Base-by-base conservation (phyloP, 92 coral and sea anemone species). In the Palythoa caribaeorum region DNA sequence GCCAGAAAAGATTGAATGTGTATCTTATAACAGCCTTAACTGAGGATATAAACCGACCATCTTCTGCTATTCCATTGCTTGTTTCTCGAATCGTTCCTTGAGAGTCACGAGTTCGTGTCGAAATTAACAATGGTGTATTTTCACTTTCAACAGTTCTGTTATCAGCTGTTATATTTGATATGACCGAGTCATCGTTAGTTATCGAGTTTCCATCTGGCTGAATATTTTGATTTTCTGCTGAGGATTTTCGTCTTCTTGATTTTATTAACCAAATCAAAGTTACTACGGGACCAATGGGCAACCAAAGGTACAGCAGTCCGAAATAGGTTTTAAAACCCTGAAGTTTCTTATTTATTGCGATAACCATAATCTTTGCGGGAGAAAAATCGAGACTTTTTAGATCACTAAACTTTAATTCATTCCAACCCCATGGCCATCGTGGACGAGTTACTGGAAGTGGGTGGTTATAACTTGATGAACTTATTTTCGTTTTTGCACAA, bases 141-240 rank as follows among this genome's bases (percentile, higher is more conserved):
- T 76, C 63, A 53, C 52, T 50, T 76, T 48, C 80, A 50, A 17
- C 63, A 51, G n/a, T 39, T 76, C 65, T 51, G 80, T 5, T 11
- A n/a, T 10, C 11, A 6, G 5, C 1, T 4, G 51, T 38, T 73
- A 47, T 6, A 11, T 9, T n/a, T 4, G 0, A 21, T 36, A 15
- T 17, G 5, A 21, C 9, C 14, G 15, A 44, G 5, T 44, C 6
- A 3, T 44, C 6, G 50, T 44, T 3, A 44, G 50, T 44, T 44
- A 44, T 44, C 0, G 50, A 44, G 6, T 44, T 6, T 44, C 6
- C 50, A 14, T 14, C 50, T 4, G 50, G 6, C 50, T 3, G 50
- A 44, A 44, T 59, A 13, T 59, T 15, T 35, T 3, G 16, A 6
- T 37, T 6, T 71, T 36, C 75, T 5, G 40, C 2, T 14, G 36